Base-by-base conservation (phyloP, 2,113 vertebrate genomes). In the Eudyptes chrysolophus region DNA sequence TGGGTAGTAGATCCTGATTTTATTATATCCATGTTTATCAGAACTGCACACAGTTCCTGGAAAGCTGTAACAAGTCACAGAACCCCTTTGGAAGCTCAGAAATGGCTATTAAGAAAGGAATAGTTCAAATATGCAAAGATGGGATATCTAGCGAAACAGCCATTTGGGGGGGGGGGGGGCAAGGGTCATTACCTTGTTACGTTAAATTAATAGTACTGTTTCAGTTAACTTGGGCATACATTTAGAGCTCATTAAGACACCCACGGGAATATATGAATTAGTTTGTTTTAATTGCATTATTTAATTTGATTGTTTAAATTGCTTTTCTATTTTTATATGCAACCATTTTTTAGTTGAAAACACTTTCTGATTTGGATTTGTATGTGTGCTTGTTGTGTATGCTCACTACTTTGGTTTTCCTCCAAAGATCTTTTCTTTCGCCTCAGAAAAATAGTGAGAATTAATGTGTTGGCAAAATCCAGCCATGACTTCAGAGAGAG, bases 271-370 rank as follows among this genome's bases (percentile, higher is more conserved):
- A 49, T 27, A 51, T 55, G 68, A 95, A 92, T 90, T 87, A 70
- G 84, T 79, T 94, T 79, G 61, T 89, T 95, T 92, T 94, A 97
- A 93, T 97, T 95, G 88, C 54, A 42, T 93, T 96, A 95, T 97
- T 95, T 94, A 90, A 95, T 94, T 85, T 83, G 72, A 92, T 86
- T 92, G 82, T 96, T 95, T 91, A 70, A 96, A 95, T 92, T 84
- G 83, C 46, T 36, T 76, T 74, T 96, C 84, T 70, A 1, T 44
- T 92, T 87, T 87, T 82, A 95, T 52, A 70, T 84, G 71, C 68
- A 38, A 13, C 24, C 6, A 12, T 65, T 55, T 93, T 90, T 61
- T 65, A 87, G 69, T 60, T 61, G 57, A n/a, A 91, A 94, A 80
- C 42, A 10, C 7, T 83, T 90, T 96, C 78, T 60, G 32, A 34